Conservation (phyloP, 2,888 invertebrate genomes). For the Stegana nigrithorax region DNA sequence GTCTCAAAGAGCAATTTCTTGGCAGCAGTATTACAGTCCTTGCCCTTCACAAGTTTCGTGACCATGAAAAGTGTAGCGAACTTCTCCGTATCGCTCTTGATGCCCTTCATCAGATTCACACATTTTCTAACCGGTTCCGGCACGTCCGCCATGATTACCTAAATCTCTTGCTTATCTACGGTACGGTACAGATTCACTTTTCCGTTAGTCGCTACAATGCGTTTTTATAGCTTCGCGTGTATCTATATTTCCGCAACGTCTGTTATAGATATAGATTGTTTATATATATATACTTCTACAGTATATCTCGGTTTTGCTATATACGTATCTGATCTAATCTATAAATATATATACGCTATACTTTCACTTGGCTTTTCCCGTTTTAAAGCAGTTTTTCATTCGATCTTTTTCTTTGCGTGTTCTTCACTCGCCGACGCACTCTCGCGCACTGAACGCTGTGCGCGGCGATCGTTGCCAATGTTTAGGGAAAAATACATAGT, state of each 20-base stretch:
- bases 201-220: slow-evolving; percentile 5
- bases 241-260: background rate
- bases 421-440: slow-evolving; percentile 58
- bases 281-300: slow-evolving; percentile 19
- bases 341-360: slow-evolving; percentile 47
- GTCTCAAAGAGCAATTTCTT: slow-evolving; percentile 88
- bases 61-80: slow-evolving; percentile 93
- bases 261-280: slow-evolving; percentile 14
- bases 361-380: slow-evolving; percentile 58
- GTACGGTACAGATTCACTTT: slow-evolving; percentile 17
- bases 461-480: slow-evolving; percentile 26
- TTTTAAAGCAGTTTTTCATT: slow-evolving; percentile 25
- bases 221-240: slow-evolving; percentile 20
- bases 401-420: slow-evolving; percentile 28
- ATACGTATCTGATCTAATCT: slow-evolving; percentile 32
- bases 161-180: too few relatives aligned
- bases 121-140: slow-evolving; percentile 89
- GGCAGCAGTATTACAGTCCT: slow-evolving; percentile 81
- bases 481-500: background rate
- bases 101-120: slow-evolving; percentile 81
- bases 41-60: slow-evolving; percentile 87
- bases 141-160: slow-evolving; percentile 67
- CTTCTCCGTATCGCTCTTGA: slow-evolving; percentile 88
- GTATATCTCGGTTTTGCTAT: slow-evolving; percentile 3
- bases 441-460: slow-evolving; percentile 57